phyloP scores from a whole-genome alignment of 2,113 vertebrate species.

The Bambusicola thoracicus region DNA sequence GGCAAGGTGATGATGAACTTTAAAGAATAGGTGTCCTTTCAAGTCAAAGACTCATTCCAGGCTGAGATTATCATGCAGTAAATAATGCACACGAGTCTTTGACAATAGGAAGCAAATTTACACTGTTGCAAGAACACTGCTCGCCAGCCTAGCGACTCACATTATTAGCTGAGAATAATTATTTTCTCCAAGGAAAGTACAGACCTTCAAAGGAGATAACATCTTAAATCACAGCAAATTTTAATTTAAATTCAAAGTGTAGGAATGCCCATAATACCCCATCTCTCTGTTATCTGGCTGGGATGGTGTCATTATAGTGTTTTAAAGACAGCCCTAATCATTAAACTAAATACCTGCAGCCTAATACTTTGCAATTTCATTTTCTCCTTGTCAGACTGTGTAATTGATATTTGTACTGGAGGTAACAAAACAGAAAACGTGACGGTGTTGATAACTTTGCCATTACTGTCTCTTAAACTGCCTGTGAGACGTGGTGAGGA shows the following conservation, averaged over 20 bases:
- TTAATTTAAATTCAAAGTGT: slow-evolving; percentile 51
- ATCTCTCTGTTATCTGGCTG: neutral
- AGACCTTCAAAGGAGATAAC: slow-evolving; percentile 37
- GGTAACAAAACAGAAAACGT: slow-evolving; percentile 46
- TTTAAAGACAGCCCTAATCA: slow-evolving; percentile 33
- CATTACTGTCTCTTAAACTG: neutral
- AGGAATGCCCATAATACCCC: neutral
- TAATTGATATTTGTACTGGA: slow-evolving; percentile 58
- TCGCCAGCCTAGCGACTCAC: slow-evolving; percentile 18
- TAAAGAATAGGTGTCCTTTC: slow-evolving; percentile 12
- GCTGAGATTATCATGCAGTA: neutral
- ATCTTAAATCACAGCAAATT: slow-evolving; percentile 57
- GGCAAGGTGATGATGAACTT: neutral
- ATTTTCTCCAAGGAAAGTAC: slow-evolving; percentile 40
- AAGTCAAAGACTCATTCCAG: slow-evolving; percentile 28
- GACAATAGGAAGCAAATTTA: slow-evolving; percentile 54
- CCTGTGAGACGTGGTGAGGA: neutral
- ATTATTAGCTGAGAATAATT: slow-evolving; percentile 68
- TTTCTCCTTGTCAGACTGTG: slow-evolving; percentile 62
- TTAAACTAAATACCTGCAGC: slow-evolving; percentile 44
- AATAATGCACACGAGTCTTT: neutral
- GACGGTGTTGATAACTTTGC: slow-evolving; percentile 39
- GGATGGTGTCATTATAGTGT: neutral
- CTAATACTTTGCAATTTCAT: slow-evolving; percentile 45
- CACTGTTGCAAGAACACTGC: slow-evolving; percentile 45